Conservation (phyloP, 2,113 vertebrate species). For the Paedocypris sp. region DNA sequence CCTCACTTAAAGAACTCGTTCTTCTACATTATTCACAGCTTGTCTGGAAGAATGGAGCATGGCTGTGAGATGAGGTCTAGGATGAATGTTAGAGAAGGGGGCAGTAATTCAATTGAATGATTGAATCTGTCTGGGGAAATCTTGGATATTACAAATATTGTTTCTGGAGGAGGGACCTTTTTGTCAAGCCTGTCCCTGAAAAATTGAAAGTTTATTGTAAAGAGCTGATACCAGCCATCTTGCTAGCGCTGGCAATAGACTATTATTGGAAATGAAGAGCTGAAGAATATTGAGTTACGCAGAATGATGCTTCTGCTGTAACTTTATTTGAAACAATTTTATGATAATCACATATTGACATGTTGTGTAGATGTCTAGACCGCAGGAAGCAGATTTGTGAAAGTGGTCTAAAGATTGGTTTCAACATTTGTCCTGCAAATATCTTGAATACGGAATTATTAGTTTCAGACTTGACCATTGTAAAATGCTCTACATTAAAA, state of each 20-base stretch:
- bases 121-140: slow-evolving; percentile 65
- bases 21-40: slow-evolving; percentile 68
- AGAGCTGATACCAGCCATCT: slow-evolving; percentile 35
- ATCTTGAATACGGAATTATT: slow-evolving; percentile 1
- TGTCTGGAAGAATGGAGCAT: slow-evolving; percentile 64
- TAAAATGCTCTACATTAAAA: too few species aligned
- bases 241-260: slow-evolving; percentile 37
- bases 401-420: background rate
- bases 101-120: slow-evolving; percentile 60
- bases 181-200: slow-evolving; percentile 56
- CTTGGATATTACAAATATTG: slow-evolving; percentile 68
- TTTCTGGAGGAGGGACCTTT: slow-evolving; percentile 56
- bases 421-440: background rate
- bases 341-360: slow-evolving; percentile 42
- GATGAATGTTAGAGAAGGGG: slow-evolving; percentile 58
- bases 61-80: slow-evolving; percentile 53
- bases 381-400: slow-evolving; percentile 5
- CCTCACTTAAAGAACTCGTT: slow-evolving; percentile 54
- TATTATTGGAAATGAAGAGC: slow-evolving; percentile 39
- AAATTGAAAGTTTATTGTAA: slow-evolving; percentile 58
- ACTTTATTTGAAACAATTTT: slow-evolving; percentile 39
- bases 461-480: too few species aligned
- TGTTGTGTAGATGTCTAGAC: slow-evolving; percentile 22
- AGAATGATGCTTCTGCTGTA: slow-evolving; percentile 38
- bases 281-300: slow-evolving; percentile 34